A percentile compares a stretch with the other conserved stretches of the same genome.
Evolutionary conservation across 2,797 vertebrate species (phyloP).

Genomic region (Dicrostonyx torquatus): DNA sequence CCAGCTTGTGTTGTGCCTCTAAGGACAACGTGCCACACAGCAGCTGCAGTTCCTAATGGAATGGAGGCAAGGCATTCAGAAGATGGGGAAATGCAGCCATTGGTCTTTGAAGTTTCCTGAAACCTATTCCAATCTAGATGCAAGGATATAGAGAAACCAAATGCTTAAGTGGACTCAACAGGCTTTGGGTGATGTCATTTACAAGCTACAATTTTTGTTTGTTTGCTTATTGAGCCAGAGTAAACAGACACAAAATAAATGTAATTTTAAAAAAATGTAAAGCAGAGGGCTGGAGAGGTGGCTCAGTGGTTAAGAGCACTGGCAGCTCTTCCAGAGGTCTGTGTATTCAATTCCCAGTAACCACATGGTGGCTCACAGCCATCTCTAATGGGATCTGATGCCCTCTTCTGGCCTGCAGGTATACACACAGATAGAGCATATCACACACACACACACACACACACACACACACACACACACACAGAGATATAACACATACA

Average conservation of each 20-base stretch:
- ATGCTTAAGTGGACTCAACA: conserved; percentile 61
- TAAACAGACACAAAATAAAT: not conserved
- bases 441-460: too few relatives aligned
- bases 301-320: not conserved
- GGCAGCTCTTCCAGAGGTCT: not conserved
- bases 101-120: conserved; percentile 74
- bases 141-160: conserved; percentile 75
- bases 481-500: too few relatives aligned
- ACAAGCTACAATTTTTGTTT: not conserved
- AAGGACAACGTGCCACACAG: too few relatives aligned
- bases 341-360: not conserved
- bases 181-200: conserved; percentile 70
- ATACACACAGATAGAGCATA: not conserved
- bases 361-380: not conserved
- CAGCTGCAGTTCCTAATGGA: not conserved
- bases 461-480: too few relatives aligned
- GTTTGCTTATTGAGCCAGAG: not conserved
- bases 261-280: not conserved
- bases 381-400: not conserved
- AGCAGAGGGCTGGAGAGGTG: not conserved
- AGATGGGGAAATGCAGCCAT: conserved; percentile 70
- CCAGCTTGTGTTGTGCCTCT: not conserved
- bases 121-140: conserved; percentile 72
- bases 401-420: not conserved
- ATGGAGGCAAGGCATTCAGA: not conserved